phyloP scores from a whole-genome alignment of 1,140 invertebrate species.

The Pseudomyrmex dendroicus region DNA sequence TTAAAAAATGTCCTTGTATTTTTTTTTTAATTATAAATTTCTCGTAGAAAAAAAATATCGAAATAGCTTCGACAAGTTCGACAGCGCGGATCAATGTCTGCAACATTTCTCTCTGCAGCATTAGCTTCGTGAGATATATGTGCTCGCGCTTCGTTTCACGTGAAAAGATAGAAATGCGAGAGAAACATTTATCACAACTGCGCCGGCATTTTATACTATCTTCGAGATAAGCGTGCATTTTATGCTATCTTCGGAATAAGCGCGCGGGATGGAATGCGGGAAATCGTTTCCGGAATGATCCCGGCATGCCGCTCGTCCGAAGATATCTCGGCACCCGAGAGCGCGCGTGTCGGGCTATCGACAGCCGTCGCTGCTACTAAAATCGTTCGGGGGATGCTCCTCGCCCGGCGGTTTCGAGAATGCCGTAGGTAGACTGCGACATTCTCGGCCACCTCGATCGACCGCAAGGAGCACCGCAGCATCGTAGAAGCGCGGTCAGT shows the following conservation, averaged over 20 bases:
- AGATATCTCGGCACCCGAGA: slow-evolving; percentile 20
- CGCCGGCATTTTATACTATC: neutral
- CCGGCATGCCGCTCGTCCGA: slow-evolving; percentile 17
- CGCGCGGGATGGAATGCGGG: slow-evolving; percentile 22
- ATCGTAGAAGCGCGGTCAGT: slow-evolving; percentile 60
- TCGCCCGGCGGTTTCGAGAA: slow-evolving; percentile 35
- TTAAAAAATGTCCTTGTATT: too few species aligned
- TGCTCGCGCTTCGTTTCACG: neutral
- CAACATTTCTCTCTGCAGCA: neutral
- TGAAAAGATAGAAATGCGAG: neutral
- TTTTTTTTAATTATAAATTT: too few species aligned
- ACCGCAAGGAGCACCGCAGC: slow-evolving; percentile 70
- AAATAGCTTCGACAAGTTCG: neutral
- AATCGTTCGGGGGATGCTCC: neutral
- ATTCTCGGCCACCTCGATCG: slow-evolving; percentile 70
- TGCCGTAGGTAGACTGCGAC: slow-evolving; percentile 56
- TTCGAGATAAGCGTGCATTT: neutral
- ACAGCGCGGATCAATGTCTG: too few species aligned
- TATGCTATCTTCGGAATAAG: neutral
- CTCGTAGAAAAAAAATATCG: too few species aligned
- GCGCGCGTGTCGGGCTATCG: slow-evolving; percentile 23
- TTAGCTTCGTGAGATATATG: neutral
- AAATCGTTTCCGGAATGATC: slow-evolving; percentile 48
- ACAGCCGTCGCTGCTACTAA: slow-evolving; percentile 11
- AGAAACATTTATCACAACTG: slow-evolving; percentile 16